Conservation (phyloP, 1,140 invertebrate species). For the Meteorus sp. region DNA sequence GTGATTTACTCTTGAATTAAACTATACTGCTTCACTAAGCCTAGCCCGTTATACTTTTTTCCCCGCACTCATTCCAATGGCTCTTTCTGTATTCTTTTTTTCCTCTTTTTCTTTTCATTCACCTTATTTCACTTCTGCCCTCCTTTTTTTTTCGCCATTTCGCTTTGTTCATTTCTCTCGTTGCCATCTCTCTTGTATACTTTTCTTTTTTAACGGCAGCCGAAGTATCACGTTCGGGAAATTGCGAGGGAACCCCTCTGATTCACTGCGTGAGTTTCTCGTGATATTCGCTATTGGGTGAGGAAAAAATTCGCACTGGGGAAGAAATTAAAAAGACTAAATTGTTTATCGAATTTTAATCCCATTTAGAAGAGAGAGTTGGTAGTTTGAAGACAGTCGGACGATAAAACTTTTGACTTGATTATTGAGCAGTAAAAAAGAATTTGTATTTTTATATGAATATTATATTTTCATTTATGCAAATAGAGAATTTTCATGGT, state of each 20-base stretch:
- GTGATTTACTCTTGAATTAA: constrained; percentile 28
- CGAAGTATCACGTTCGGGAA: background rate
- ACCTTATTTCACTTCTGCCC: background rate
- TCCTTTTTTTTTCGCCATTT: background rate
- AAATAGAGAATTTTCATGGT: too few relatives aligned
- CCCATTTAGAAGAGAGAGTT: too few relatives aligned
- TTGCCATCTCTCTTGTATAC: background rate
- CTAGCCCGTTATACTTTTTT: background rate
- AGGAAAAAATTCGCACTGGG: background rate
- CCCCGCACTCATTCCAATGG: too few relatives aligned
- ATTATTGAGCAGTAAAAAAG: too few relatives aligned
- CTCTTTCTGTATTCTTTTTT: too few relatives aligned
- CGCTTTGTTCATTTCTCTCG: background rate
- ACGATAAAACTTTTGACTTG: too few relatives aligned
- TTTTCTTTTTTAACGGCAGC: constrained; percentile 10
- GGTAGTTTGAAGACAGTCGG: too few relatives aligned
- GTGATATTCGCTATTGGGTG: background rate
- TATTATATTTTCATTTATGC: too few relatives aligned
- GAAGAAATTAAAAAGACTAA: constrained; percentile 38
- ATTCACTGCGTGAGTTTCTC: background rate
- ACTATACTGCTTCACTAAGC: constrained; percentile 16
- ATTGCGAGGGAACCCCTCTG: background rate
- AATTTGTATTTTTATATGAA: too few relatives aligned
- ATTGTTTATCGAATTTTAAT: constrained; percentile 42
- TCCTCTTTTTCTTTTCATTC: background rate